Base-by-base conservation (phyloP, 2,888 invertebrate species). In the Napeogenes sylphis region DNA sequence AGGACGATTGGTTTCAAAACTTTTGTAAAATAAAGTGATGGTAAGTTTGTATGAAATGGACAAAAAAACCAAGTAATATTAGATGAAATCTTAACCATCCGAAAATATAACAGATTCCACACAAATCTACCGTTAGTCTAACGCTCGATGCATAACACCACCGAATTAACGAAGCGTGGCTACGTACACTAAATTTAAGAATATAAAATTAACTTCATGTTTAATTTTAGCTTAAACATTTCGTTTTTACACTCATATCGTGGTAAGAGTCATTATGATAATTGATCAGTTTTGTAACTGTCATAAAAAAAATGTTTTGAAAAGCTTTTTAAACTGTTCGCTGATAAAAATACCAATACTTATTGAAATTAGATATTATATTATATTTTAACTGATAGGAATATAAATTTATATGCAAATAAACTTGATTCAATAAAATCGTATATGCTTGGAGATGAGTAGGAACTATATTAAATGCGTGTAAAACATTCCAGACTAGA, bases 401-500 rank as follows among this genome's bases (percentile, higher is more conserved):
- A 69, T 67, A 67, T 69, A 59, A 59, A 62, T 32, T 47, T 45
- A 61, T 63, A 64, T 45, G 66, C 61, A 62, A 71, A 71, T 67
- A 72, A 72, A 73, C 67, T 71, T 64, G 64, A 68, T 65, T 69
- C 68, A 67, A 73, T 69, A 69, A 70, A 69, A 71, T 68, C 59
- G 68, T 64, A 69, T 71, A 76, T 71, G 77, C 75, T 77, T 72
- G 75, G 77, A 76, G 85, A 84, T 77, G 81, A 83, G 73, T 78
- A 80, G 84, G 85, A 87, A 84, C 80, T 79, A 72, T 21, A 21
- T 21, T 21, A 21, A 73, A 71, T 75, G 69, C 75, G 73, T 76
- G 74, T 72, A 74, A 78, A 72, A 76, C 84, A 84, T 86, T 84
- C 80, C 79, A 77, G 79, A 81, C 79, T 79, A 81, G 78, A 77